Percentiles rank a stretch among this genome's conserved stretches.
Evolutionary conservation across 2,797 vertebrate genomes (phyloP).

Genomic region (Podarcis lilfordi): DNA sequence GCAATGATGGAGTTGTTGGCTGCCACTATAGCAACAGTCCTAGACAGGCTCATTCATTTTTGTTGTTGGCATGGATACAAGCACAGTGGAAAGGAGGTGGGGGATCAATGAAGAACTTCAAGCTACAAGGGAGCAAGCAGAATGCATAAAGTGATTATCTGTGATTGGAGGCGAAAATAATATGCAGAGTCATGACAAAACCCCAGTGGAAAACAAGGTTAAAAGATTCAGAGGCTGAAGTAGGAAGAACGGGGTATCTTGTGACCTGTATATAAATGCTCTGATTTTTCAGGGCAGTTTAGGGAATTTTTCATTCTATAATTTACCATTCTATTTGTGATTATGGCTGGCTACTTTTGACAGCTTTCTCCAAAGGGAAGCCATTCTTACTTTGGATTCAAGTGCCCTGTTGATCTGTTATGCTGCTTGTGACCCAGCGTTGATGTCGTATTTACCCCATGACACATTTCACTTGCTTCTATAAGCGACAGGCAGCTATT

Average conservation of each 20-base stretch:
- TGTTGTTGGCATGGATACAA: conserved; percentile 32
- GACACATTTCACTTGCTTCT: not conserved
- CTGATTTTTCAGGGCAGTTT: not conserved
- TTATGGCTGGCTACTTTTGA: not conserved
- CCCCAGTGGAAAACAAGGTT: conserved; percentile 9
- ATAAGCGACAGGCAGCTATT: not conserved
- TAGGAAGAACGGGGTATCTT: not conserved
- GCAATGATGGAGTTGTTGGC: conserved; percentile 14
- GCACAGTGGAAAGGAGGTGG: not conserved
- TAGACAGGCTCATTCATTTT: conserved; percentile 43
- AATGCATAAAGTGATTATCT: conserved; percentile 18
- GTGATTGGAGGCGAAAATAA: conserved; percentile 12
- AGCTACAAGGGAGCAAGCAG: conserved; percentile 11
- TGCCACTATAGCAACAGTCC: conserved; percentile 32
- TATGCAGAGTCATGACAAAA: not conserved
- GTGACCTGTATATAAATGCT: not conserved
- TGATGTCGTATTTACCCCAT: not conserved
- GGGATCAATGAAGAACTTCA: not conserved
- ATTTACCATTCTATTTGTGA: not conserved
- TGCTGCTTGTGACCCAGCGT: conserved; percentile 8
- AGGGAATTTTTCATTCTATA: not conserved
- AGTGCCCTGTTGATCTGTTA: not conserved
- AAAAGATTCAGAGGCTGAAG: conserved; percentile 37
- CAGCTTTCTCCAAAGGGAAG: not conserved
- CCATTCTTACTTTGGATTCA: conserved; percentile 1